Percentiles rank a stretch among this genome's conserved stretches.
Evolutionary conservation across 2,113 vertebrate genomes (phyloP).

Genomic region (Candoia aspera): DNA sequence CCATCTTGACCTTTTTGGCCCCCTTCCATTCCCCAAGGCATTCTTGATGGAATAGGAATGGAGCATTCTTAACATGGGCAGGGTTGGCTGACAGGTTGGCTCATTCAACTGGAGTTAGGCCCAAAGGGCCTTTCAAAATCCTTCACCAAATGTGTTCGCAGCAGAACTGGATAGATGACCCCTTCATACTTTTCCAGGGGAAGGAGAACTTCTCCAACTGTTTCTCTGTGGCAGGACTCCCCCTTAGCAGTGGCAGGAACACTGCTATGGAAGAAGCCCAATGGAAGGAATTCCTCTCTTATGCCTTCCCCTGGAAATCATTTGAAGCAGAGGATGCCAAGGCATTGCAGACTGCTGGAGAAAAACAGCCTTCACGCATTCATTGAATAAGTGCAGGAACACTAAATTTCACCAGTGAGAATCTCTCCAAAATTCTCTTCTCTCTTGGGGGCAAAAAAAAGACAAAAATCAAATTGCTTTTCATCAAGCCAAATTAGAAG

Average conservation of each 20-base stretch:
- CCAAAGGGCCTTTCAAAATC: not conserved
- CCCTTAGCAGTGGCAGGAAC: not conserved
- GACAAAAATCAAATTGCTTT: not conserved
- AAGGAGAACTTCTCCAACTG: not conserved
- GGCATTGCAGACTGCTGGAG: not conserved
- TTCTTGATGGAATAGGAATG: not conserved
- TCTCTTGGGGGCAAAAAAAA: not conserved
- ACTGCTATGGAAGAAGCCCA: not conserved
- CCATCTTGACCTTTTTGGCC: not conserved
- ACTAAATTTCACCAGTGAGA: not conserved
- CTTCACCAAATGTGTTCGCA: not conserved
- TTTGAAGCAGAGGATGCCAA: not conserved
- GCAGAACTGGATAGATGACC: not conserved
- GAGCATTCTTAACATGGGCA: not conserved
- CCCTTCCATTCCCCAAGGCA: not conserved
- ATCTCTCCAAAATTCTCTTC: not conserved
- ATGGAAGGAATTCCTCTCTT: not conserved
- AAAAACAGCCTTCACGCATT: not conserved
- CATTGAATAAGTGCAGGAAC: not conserved
- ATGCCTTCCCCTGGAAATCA: not conserved
- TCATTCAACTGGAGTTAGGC: not conserved
- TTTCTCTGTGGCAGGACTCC: not conserved
- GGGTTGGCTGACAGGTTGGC: not conserved
- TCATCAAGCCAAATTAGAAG: not conserved
- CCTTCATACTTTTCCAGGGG: not conserved